phyloP scores from a whole-genome alignment of 2,113 vertebrate genomes.

The Corvus hawaiiensis region DNA sequence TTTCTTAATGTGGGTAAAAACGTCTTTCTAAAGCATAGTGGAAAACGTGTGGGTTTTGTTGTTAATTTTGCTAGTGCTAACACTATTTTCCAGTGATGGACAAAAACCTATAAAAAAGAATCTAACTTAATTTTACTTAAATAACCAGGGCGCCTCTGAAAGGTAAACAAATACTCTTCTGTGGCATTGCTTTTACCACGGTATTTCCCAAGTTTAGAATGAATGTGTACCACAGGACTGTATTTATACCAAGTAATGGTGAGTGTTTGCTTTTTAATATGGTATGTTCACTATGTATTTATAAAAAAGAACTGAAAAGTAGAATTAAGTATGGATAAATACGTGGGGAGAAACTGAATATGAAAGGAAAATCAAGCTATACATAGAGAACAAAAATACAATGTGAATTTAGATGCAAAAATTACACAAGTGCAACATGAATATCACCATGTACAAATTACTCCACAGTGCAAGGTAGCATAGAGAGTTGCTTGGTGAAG shows the following conservation, averaged over 20 bases:
- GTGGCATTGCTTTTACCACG: slow-evolving; percentile 28
- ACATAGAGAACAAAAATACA: neutral
- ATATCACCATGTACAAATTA: neutral
- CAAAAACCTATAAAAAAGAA: neutral
- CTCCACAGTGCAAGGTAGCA: neutral
- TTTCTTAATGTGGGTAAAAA: neutral
- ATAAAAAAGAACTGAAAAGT: neutral
- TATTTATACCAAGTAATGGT: neutral
- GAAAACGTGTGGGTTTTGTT: slow-evolving; percentile 6
- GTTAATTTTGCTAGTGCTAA: neutral
- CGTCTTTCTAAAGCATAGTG: neutral
- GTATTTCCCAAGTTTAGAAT: slow-evolving; percentile 22
- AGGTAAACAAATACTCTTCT: slow-evolving; percentile 34
- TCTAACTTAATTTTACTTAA: slow-evolving; percentile 33
- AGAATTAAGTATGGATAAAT: neutral
- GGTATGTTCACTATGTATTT: neutral
- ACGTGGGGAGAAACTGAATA: neutral
- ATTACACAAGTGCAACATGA: neutral
- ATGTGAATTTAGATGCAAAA: neutral
- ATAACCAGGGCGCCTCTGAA: slow-evolving; percentile 1
- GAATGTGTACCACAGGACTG: neutral
- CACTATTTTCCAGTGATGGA: neutral
- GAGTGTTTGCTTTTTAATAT: slow-evolving; percentile 28
- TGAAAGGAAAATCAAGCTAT: neutral
- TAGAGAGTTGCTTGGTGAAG: neutral